Conservation (phyloP, 1,140 invertebrate genomes). For the Dreissena polymorpha region DNA sequence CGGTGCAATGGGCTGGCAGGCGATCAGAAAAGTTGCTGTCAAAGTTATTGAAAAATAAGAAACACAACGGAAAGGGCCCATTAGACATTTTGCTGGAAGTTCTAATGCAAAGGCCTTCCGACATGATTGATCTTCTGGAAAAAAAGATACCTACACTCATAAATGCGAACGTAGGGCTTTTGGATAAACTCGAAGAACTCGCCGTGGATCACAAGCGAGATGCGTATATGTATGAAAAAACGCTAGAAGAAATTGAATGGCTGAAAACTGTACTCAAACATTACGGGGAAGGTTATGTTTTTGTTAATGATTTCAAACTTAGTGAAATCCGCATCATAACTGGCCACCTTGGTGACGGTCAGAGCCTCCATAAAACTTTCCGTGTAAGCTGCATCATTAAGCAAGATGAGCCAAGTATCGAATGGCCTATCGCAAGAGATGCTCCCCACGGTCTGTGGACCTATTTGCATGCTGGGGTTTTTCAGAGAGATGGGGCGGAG, state of each 20-base stretch:
- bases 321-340: slow-evolving; percentile 38
- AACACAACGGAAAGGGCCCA: neutral
- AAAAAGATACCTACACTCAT: slow-evolving; percentile 24
- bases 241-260: slow-evolving; percentile 33
- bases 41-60: slow-evolving; percentile 28
- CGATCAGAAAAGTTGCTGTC: slow-evolving; percentile 36
- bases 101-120: slow-evolving; percentile 39
- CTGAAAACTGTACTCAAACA: slow-evolving; percentile 23
- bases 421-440: neutral
- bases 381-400: neutral
- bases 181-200: slow-evolving; percentile 17
- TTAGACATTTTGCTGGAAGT: slow-evolving; percentile 23
- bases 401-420: neutral
- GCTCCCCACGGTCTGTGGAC: slow-evolving; percentile 37
- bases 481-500: slow-evolving; percentile 1
- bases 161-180: slow-evolving; percentile 24
- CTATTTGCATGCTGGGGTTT: neutral
- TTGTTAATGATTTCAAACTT: slow-evolving; percentile 47
- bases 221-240: slow-evolving; percentile 9
- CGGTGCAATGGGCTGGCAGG: slow-evolving; percentile 22
- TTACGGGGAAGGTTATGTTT: slow-evolving; percentile 49
- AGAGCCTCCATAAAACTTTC: slow-evolving; percentile 22
- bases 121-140: slow-evolving; percentile 25
- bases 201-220: neutral
- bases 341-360: neutral